These are phyloP conservation scores for Amyelois transitella DNA, from an alignment of 1,140 invertebrate genomes.

Conservation along the genomic window DNA sequence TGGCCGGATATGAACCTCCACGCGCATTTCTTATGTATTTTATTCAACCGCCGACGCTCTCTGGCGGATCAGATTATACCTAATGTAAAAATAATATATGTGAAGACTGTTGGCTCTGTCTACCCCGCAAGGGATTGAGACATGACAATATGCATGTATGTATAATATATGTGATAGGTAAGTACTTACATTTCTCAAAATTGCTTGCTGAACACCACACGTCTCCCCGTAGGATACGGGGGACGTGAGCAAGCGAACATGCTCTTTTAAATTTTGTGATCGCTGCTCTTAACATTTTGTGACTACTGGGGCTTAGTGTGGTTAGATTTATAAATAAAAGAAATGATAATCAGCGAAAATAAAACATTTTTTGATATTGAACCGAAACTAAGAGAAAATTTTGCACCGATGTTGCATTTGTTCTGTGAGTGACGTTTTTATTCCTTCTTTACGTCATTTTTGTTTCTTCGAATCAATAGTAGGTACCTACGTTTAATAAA, in stretches of 20 bases:
- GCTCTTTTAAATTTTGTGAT: constrained; percentile 30
- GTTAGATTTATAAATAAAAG: constrained; percentile 10
- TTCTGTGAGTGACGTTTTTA: constrained; percentile 9
- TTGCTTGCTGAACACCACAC: constrained; percentile 7
- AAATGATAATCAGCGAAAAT: constrained; percentile 30
- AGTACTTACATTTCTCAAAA: constrained; percentile 29
- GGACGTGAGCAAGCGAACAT: constrained; percentile 16
- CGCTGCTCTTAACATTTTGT: constrained; percentile 32
- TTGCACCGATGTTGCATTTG: constrained; percentile 6
- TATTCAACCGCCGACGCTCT: no score
- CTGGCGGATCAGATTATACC: no score
- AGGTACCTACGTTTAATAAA: no score
- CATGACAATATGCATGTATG: neutral
- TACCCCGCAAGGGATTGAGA: no score
- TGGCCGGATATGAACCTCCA: no score
- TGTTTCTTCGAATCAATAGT: no score
- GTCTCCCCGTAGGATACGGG: constrained; percentile 23
- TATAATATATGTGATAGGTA: neutral
- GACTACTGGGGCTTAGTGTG: neutral
- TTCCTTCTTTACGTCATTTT: constrained; percentile 8
- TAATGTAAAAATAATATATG: no score
- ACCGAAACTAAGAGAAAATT: constrained; percentile 10
- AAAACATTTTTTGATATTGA: constrained; percentile 25
- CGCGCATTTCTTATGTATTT: no score
- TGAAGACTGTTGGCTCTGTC: no score